phyloP scores from a whole-genome alignment of 1,140 invertebrate genomes.

The Drosophila funebris region DNA sequence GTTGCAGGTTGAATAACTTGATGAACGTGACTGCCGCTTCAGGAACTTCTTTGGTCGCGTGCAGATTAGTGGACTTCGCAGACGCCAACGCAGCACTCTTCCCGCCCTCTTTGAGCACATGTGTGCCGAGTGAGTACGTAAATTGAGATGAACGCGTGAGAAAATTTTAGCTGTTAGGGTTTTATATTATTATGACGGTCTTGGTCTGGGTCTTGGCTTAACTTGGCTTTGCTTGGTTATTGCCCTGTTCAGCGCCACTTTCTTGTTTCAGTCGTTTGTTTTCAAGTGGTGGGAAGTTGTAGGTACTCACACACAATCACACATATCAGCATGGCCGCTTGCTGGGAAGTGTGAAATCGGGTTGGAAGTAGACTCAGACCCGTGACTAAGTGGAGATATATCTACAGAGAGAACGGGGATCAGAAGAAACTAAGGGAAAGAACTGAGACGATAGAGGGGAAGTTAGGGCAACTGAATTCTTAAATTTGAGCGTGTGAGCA shows the following conservation, averaged over 20 bases:
- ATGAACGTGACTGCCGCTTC: slow-evolving; percentile 5
- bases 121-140: slow-evolving; percentile 47
- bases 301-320: not conserved
- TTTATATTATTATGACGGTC: slow-evolving; percentile 54
- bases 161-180: slow-evolving; percentile 57
- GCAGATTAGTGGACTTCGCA: slow-evolving; percentile 37
- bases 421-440: not conserved
- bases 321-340: slow-evolving; percentile 20
- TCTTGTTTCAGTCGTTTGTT: slow-evolving; percentile 46
- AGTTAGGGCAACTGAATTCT: slow-evolving; percentile 32
- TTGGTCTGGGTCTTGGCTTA: slow-evolving; percentile 32
- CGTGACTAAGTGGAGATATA: slow-evolving; percentile 35
- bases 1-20: slow-evolving; percentile 24
- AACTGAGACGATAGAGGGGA: slow-evolving; percentile 1
- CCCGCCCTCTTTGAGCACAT: not conserved
- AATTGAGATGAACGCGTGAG: slow-evolving; percentile 75
- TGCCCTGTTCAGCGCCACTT: slow-evolving; percentile 50
- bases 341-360: slow-evolving; percentile 64
- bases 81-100: slow-evolving; percentile 33
- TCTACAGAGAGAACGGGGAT: not conserved
- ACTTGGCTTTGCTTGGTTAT: slow-evolving; percentile 26
- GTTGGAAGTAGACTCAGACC: slow-evolving; percentile 29
- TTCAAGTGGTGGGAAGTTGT: slow-evolving; percentile 41
- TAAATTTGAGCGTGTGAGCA: slow-evolving; percentile 57
- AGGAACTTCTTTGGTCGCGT: slow-evolving; percentile 54